Evolutionary conservation across 2,888 invertebrate genomes (phyloP).

Genomic region (Diarsia brunnea): DNA sequence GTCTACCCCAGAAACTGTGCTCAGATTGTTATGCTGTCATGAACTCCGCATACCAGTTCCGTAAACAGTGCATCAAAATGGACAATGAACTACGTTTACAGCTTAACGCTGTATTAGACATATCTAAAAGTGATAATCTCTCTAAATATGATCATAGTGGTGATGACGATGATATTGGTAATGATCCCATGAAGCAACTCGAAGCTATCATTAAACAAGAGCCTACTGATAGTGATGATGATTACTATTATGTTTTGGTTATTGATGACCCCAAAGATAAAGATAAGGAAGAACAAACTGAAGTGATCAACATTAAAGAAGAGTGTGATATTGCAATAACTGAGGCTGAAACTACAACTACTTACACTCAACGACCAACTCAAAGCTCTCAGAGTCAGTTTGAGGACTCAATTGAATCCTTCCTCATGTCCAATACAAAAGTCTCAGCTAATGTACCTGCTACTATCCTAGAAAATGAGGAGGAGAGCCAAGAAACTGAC

Average conservation of each 20-base stretch:
- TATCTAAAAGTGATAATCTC: slow-evolving; percentile 63
- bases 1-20: slow-evolving; percentile 86
- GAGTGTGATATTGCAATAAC: slow-evolving; percentile 49
- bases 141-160: slow-evolving; percentile 11
- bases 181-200: slow-evolving; percentile 83
- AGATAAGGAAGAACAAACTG: slow-evolving; percentile 28
- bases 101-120: slow-evolving; percentile 74
- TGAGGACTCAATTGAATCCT: slow-evolving; percentile 83
- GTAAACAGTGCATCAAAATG: slow-evolving; percentile 87
- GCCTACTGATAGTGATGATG: slow-evolving; percentile 86
- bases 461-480: slow-evolving; percentile 87
- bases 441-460: slow-evolving; percentile 85
- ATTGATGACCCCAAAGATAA: slow-evolving; percentile 83
- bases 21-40: slow-evolving; percentile 80
- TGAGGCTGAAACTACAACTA: slow-evolving; percentile 26
- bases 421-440: slow-evolving; percentile 80
- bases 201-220: slow-evolving; percentile 85
- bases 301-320: slow-evolving; percentile 53
- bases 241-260: slow-evolving; percentile 87
- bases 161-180: slow-evolving; percentile 76
- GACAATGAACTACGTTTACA: slow-evolving; percentile 84
- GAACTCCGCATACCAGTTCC: slow-evolving; percentile 85
- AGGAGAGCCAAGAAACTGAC: slow-evolving; percentile 80
- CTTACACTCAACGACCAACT: slow-evolving; percentile 36
- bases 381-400: slow-evolving; percentile 70